A percentile compares a stretch with the other conserved stretches of the same genome.
These are phyloP conservation scores for Lonchura striata DNA, from an alignment of 2,113 vertebrate genomes.

Conservation along the genomic window DNA sequence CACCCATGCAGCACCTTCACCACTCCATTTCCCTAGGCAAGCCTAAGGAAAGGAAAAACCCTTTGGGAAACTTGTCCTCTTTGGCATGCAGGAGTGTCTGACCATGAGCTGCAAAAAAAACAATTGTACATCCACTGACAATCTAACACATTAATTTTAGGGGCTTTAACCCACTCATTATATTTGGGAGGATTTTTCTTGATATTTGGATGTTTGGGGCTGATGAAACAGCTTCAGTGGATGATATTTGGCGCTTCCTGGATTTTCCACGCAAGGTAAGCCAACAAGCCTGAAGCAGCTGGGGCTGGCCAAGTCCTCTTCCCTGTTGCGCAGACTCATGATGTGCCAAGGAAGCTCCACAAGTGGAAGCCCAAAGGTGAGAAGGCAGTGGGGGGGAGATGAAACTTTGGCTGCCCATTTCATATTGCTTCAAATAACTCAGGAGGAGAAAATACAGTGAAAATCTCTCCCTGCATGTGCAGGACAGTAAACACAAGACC, in stretches of 20 bases:
- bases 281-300: neutral
- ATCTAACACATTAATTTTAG: neutral
- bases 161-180: neutral
- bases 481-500: neutral
- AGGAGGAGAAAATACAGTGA: neutral
- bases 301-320: neutral
- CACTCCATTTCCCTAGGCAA: neutral
- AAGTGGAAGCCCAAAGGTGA: neutral
- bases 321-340: neutral
- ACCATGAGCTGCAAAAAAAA: neutral
- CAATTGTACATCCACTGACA: neutral
- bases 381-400: neutral
- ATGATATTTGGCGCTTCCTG: neutral
- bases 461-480: neutral
- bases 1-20: neutral
- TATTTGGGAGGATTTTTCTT: neutral
- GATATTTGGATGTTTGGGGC: neutral
- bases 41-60: neutral
- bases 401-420: neutral
- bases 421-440: neutral
- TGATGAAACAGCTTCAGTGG: neutral
- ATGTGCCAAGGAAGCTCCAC: neutral
- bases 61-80: neutral
- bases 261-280: neutral
- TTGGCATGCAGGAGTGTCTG: neutral